Base-by-base conservation (phyloP, 2,888 invertebrate species). In the Ophion obscuratus region DNA sequence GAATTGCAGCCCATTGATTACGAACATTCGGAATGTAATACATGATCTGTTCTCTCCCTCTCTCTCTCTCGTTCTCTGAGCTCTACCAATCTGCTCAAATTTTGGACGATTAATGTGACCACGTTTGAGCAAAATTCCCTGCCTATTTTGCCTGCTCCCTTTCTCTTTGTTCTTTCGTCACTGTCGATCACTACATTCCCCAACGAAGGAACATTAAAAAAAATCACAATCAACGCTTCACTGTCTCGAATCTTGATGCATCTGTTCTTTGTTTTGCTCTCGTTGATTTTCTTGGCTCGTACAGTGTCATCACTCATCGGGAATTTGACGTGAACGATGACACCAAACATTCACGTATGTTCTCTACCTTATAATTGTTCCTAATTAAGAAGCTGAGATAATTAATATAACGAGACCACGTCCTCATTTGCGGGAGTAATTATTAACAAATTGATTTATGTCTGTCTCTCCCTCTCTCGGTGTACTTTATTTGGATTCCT, bases 371-470 rank as follows among this genome's bases (percentile, higher is more conserved):
- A 3, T 31, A 31, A 31, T 31, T 31, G 31, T 31, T 83, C 71
- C 83, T 89, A 89, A 89, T 89, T 89, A 85, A 87, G 83, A 80
- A 67, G 31, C 64, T 78, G 61, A 76, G 83, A 31, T 31, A 31
- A 31, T 31, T 31, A 31, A 31, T 31, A 74, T 86, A 87, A 88
- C 77, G 79, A 83, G 75, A 44, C 36, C 77, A 61, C 27, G 67
- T 76, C 10, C 57, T 62, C 71, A 14, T 64, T 62, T 44, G 20
- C 31, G 40, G 44, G 14, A 61, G 78, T 59, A 68, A 40, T 68
- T 78, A 78, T 57, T 78, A 68, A 68, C 61, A 61, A 78, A 78
- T 78, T 68, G 4, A 40, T 59, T 59, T 44, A 27, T 78, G 61
- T 17, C 59, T 40, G 6, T 61, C n/a, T 6, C 71, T 57, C 31